Evolutionary conservation across 2,888 invertebrate species (phyloP), one percentile per base, ranked within the genome.

Genomic region (Diplolepis rosae): DNA sequence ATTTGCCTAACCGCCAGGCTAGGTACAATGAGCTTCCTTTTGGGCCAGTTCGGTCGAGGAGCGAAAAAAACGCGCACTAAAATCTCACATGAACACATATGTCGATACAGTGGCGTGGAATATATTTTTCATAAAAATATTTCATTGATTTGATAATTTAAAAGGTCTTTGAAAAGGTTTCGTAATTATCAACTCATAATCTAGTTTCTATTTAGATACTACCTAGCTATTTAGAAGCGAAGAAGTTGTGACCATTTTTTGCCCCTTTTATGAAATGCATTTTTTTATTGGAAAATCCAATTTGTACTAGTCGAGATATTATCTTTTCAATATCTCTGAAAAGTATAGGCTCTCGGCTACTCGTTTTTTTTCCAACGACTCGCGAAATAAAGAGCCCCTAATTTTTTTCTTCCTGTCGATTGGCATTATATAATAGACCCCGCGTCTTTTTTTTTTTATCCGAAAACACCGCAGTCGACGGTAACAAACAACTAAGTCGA

Each of bases 1-100:
- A 87, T 87, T 87, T 87, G 85, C 85, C 82, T 85, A 84, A 86
- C 86, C 83, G 84, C 82, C 81, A 76, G 79, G 66, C 78, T 70
- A 76, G 70, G 75, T 75, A 75, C 78, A 77, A 75, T 72, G 35
- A 68, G 71, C 54, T 48, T 66, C 79, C 79, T 78, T 79, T 79
- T 73, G 76, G 13, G 66, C 75, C 56, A 39, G 24, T 35, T 69
- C 22, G 67, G 18, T 15, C 27, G 32, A 32, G 56, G 65, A 54
- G 48, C 45, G 45, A 68, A 66, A 71, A 71, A 66, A 66, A 66
- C 11, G 18, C 22, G 18, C 4, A 22, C 9, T 11, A 7, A 2
- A 22, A 42, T 70, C 67, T 56, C 24, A 32, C 35, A 32, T 42
- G 65, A 67, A 68, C 56, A 71, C 42, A 68, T 32, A 50, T 71